Evolutionary conservation across 2,888 invertebrate species (phyloP).

Genomic region (Lysandra bellargus): DNA sequence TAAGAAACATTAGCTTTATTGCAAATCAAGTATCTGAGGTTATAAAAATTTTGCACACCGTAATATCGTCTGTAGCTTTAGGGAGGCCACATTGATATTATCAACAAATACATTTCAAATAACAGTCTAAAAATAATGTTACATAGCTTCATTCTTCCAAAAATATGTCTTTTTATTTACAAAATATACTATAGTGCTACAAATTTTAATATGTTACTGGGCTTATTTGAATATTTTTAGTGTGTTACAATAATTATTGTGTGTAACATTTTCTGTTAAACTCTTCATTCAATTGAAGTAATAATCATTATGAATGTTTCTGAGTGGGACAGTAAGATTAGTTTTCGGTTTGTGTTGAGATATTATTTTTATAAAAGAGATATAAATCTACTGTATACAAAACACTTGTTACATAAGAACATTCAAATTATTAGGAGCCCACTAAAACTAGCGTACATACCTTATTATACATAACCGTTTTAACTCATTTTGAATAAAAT

Average conservation of each 20-base stretch:
- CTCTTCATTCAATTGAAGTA: too few species aligned
- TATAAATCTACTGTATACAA: background rate
- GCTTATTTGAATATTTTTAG: constrained; percentile 38
- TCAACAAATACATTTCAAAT: constrained; percentile 63
- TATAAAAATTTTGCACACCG: background rate
- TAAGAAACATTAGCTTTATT: background rate
- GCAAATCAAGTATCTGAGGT: background rate
- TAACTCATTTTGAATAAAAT: background rate
- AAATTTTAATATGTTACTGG: constrained; percentile 34
- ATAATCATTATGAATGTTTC: too few species aligned
- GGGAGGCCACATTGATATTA: constrained; percentile 34
- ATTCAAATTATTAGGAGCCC: background rate
- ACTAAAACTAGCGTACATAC: background rate
- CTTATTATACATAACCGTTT: background rate
- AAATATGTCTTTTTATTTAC: constrained; percentile 71
- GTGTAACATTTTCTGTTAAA: too few species aligned
- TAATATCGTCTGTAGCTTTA: background rate
- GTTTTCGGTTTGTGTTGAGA: too few species aligned
- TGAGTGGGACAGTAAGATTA: too few species aligned
- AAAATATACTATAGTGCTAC: constrained; percentile 46
- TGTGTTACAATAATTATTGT: constrained; percentile 18
- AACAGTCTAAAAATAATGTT: constrained; percentile 77
- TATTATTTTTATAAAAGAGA: background rate
- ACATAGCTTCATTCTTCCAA: constrained; percentile 63
- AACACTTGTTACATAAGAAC: background rate